Evolutionary conservation across 2,888 invertebrate genomes (phyloP), one percentile per base, ranked within the genome.

Genomic region (Noctua janthina): DNA sequence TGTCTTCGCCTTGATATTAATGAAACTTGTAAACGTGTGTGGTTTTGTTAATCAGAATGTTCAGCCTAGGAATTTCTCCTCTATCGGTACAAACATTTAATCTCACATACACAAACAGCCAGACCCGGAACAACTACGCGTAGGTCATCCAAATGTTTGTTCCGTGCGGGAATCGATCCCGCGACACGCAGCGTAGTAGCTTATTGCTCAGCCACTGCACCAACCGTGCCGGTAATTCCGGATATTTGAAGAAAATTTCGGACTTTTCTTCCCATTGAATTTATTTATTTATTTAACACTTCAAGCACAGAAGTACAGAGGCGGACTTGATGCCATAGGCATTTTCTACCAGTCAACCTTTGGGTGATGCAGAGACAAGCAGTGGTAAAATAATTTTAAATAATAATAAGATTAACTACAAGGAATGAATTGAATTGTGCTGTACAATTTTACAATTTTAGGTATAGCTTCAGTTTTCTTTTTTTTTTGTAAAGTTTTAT

Each of bases 31-130:
- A 72, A 39, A 76, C 46, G 43, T 74, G 15, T 74, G 43, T 80
- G 75, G 73, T 23, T 83, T 72, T 49, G 68, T 76, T 79, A 75
- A 76, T 69, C n/a, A 78, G 51, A 66, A 76, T 29, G 29, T 17
- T 64, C 17, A 29, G 29, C 2, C 62, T 62, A 20, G 20, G 35
- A 35, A 64, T 64, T 35, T 66, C 20, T 64, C 7, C 29, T 62
- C 15, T 29, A 29, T 64, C 35, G 17, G 17, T 64, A 35, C 17
- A 64, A 64, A 64, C 35, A 64, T 35, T 64, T 17, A 35, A 64
- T 8, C 17, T 64, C 35, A n/a, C 62, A 29, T 2, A 15, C 10
- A 29, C 6, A 29, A 59, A 35, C 35, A 35, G 39, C 39, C 35
- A 39, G 20, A 39, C 64, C 35, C 64, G 35, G 0, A 35, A 35